Base-by-base conservation (phyloP, 2,113 vertebrate species). In the Seriola aureovittata region DNA sequence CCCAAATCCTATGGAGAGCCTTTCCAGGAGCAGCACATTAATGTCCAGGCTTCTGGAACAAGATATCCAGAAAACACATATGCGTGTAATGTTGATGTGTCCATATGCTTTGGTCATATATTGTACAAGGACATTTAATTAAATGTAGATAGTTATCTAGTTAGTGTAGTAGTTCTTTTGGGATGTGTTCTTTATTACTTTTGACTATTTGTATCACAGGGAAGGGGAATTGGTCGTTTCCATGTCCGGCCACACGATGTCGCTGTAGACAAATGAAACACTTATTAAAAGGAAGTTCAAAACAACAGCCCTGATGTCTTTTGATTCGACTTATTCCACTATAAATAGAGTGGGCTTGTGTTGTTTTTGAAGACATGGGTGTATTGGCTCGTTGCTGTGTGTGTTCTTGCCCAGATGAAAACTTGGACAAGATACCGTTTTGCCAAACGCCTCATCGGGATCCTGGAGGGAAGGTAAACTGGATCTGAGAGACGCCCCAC, bases 401-500 rank as follows among this genome's bases (percentile, higher is more conserved):
- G 2, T 16, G 2, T 42, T 44, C 0, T 17, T n/a, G 29, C 1
- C 2, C 6, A n/a, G 8, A 72, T 36, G 44, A 29, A 9, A 65
- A 48, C 52, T 3, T 55, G 25, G n/a, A 50, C 32, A 1, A 9
- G 36, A 1, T 3, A 10, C 5, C 9, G 62, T 4, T 21, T 4
- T 23, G 55, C 50, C 62, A 36, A 74, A 83, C 46, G 10, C 44
- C 38, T 57, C 60, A 34, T 36, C 57, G 6, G 42, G 64, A 67
- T 57, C 57, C 50, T 57, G 84, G 36, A 66, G 57, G 54, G 48
- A 75, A 75, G 71, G 40, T 75, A 44, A 71, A 65, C 25, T 57
- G 66, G 70, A 71, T 58, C 34, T 1, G 67, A 91, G 86, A 78
- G 89, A 91, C 92, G 88, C 87, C 91, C 89, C 80, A 40, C 54